Evolutionary conservation across 2,888 invertebrate genomes (phyloP).

Genomic region (Ptilodon capucinus): DNA sequence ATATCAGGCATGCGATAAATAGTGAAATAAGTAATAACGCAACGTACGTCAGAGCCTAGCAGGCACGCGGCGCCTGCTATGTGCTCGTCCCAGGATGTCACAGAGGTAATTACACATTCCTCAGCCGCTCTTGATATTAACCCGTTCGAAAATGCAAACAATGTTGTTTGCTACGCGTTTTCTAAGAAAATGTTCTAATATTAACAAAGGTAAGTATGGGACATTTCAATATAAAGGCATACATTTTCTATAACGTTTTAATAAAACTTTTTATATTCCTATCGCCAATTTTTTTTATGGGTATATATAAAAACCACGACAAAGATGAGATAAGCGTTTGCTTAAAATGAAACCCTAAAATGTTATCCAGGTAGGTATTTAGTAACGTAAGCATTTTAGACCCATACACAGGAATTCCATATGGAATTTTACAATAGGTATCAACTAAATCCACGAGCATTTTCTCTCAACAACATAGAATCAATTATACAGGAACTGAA

Average conservation of each 20-base stretch:
- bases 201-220: no score
- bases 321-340: no score
- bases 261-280: no score
- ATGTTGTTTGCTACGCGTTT: constrained; percentile 59
- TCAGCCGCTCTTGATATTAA: constrained; percentile 63
- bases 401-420: not conserved
- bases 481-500: not conserved
- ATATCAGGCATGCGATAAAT: constrained; percentile 1
- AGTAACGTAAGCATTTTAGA: not conserved
- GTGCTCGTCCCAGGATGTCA: constrained; percentile 51
- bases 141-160: constrained; percentile 73
- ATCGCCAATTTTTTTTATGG: no score
- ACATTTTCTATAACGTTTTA: no score
- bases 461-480: not conserved
- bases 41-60: constrained; percentile 29
- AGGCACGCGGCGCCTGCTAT: constrained; percentile 29
- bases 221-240: no score
- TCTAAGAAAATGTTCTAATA: constrained; percentile 54
- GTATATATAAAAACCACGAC: no score
- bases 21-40: constrained; percentile 1
- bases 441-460: not conserved
- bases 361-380: not conserved
- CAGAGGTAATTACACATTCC: constrained; percentile 76
- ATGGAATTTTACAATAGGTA: not conserved
- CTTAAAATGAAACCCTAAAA: not conserved